Conservation (phyloP, 2,888 invertebrate genomes). For the Pteria penguin region DNA sequence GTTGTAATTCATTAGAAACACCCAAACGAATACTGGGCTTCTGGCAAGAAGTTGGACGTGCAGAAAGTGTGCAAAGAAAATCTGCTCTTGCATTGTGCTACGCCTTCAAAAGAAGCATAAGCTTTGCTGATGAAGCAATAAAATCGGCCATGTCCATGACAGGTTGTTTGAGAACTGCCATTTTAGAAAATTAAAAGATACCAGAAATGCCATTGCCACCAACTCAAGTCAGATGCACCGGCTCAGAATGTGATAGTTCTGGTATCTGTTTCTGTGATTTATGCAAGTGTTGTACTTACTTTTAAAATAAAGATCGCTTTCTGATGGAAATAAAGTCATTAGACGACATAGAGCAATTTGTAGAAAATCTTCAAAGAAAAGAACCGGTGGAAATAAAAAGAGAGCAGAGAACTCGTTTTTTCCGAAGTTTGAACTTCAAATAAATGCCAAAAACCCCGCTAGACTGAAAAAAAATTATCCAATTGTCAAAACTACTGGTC, state of each 20-base stretch:
- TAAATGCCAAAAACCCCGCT: too few species aligned
- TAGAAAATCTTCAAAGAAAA: too few species aligned
- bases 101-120: neutral
- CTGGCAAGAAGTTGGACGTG: neutral
- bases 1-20: neutral
- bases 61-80: neutral
- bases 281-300: neutral
- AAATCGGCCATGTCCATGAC: neutral
- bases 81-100: neutral
- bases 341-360: too few species aligned
- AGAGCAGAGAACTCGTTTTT: too few species aligned
- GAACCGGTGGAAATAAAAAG: too few species aligned
- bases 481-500: too few species aligned
- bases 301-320: too few species aligned
- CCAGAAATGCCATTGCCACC: neutral
- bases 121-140: neutral
- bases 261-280: neutral
- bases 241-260: neutral
- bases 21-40: neutral
- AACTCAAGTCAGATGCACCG: neutral
- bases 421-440: too few species aligned
- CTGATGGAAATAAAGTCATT: too few species aligned
- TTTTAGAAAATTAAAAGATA: neutral
- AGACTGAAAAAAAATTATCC: too few species aligned
- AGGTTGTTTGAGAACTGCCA: neutral